Base-by-base conservation (phyloP, 2,888 invertebrate genomes). In the Gastracanthus pulcherrimus region DNA sequence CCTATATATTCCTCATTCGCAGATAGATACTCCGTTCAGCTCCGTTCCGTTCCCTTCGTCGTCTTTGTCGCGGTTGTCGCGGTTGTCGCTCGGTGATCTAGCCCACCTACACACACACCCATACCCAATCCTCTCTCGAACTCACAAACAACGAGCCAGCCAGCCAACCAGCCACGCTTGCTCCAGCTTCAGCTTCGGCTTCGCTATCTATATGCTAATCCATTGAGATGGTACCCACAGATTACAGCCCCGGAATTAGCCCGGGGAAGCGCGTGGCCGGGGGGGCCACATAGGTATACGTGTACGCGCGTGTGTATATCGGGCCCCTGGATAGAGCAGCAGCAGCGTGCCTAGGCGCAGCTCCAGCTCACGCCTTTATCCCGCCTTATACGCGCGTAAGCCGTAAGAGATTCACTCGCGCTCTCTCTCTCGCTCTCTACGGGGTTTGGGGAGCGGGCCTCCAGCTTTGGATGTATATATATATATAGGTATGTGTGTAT, bases 201-300 rank as follows among this genome's bases (percentile, higher is more conserved):
- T 87, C 86, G 90, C 90, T 91, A 91, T 91, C 91, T 91, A 91
- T 91, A 91, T 91, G 91, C 91, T 91, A 91, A 91, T 91, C 91
- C 90, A 89, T 89, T 88, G 91, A 91, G 91, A 91, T 91, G 90
- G 90, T 90, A 90, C 89, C 89, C 89, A 88, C 89, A 91, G 91
- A 91, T 91, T 91, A 91, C 90, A 90, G 89, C 87, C 86, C n/a
- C 86, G 89, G 91, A 91, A 91, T 91, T 91, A 91, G 91, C 89
- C 86, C 88, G 87, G 88, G n/a, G 86, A 67, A 71, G 72, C 64
- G 89, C 60, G 71, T 13, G n/a, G 55, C 26, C 23, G 36, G 62
- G 36, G 36, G 36, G 16, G 45, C 45, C 45, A n/a, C 45, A 45
- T 45, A n/a, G n/a, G 45, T n/a, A 13, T 45, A 45, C 45, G n/a